Conservation (phyloP, 2,113 vertebrate species). For the Benitochromis conjunctus region DNA sequence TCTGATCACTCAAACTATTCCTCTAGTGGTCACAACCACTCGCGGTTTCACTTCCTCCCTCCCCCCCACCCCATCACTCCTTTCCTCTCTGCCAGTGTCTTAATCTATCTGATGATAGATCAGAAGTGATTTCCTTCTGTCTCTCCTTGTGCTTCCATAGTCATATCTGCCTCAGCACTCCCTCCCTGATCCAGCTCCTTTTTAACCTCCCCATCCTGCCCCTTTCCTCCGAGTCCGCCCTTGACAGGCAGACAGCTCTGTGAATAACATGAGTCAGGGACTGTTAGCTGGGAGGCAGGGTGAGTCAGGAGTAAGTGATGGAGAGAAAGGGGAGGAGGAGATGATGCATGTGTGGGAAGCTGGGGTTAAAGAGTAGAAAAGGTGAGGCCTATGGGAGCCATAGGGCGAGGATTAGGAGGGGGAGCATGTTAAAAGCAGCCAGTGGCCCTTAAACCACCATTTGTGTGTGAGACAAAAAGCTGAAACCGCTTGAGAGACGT, state of each 20-base stretch:
- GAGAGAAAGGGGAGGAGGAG: not conserved
- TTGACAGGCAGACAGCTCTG: conserved; percentile 47
- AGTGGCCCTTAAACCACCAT: not conserved
- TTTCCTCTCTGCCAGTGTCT: not conserved
- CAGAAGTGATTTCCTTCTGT: not conserved
- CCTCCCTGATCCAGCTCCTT: not conserved
- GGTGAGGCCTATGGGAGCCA: conserved; percentile 3
- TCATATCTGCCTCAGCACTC: not conserved
- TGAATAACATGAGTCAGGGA: conserved; percentile 62
- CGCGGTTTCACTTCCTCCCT: not conserved
- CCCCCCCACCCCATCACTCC: not conserved
- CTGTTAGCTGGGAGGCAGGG: conserved; percentile 45
- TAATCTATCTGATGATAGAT: conserved; percentile 2
- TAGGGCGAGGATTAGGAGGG: not conserved
- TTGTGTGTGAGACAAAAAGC: not conserved
- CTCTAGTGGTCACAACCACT: conserved; percentile 32
- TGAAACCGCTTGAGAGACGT: not conserved
- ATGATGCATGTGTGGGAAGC: not conserved
- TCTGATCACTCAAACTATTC: conserved; percentile 38
- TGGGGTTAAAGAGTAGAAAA: not conserved
- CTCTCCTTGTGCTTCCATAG: not conserved
- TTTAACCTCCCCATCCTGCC: not conserved
- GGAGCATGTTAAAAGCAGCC: conserved; percentile 12
- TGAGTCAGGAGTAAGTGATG: conserved; percentile 50
- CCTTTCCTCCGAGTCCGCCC: conserved; percentile 18